A percentile compares a stretch with the other conserved stretches of the same genome.
Evolutionary conservation across 2,888 invertebrate genomes (phyloP).

Genomic region (Melanotus villosus): DNA sequence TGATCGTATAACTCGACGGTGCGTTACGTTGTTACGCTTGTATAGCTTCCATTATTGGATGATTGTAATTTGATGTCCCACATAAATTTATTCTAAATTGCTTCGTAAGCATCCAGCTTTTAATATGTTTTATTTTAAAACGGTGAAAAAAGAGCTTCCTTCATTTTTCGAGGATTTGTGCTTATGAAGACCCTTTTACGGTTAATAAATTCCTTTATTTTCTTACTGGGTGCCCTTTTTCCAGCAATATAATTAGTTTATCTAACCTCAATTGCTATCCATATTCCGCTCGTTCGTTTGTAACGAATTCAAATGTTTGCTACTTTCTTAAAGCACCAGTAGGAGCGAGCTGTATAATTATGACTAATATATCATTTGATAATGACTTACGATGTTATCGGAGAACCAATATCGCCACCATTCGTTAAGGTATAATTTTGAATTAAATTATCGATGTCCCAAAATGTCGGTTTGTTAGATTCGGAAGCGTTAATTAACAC

Average conservation of each 20-base stretch:
- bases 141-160: not conserved
- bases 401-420: conserved; percentile 42
- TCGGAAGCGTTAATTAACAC: conserved; percentile 32
- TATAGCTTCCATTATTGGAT: conserved; percentile 44
- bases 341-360: conserved; percentile 32
- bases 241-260: conserved; percentile 19
- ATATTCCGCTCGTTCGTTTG: conserved; percentile 1
- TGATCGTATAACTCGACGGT: conserved; percentile 47
- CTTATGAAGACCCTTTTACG: not conserved
- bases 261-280: conserved; percentile 10
- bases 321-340: conserved; percentile 30
- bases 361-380: conserved; percentile 37
- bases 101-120: conserved; percentile 17
- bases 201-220: not conserved
- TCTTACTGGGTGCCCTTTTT: not conserved
- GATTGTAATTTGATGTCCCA: conserved; percentile 45
- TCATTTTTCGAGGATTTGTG: not conserved
- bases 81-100: conserved; percentile 45
- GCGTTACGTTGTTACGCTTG: conserved; percentile 48
- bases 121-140: not conserved
- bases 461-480: conserved; percentile 25
- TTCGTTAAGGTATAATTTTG: conserved; percentile 29
- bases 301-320: conserved; percentile 26
- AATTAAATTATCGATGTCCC: conserved; percentile 29
- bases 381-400: conserved; percentile 37